These are phyloP conservation scores for Proterorhinus semilunaris DNA, from an alignment of 2,113 vertebrate genomes.

Conservation along the genomic window DNA sequence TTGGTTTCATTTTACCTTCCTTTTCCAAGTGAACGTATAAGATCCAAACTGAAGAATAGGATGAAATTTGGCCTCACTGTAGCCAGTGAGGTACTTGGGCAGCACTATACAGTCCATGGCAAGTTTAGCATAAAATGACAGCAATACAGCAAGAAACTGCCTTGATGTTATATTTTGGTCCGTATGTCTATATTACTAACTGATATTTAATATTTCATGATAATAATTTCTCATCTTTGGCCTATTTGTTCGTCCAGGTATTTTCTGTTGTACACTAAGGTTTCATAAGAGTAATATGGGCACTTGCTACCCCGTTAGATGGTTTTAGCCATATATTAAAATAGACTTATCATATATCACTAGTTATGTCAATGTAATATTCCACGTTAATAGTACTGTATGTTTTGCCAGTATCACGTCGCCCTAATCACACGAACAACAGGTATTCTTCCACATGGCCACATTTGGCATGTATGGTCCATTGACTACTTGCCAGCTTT, in stretches of 20 bases:
- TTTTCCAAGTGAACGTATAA: neutral
- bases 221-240: too few species aligned
- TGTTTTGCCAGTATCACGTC: neutral
- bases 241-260: too few species aligned
- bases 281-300: too few species aligned
- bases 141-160: neutral
- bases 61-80: neutral
- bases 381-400: neutral
- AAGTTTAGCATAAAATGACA: neutral
- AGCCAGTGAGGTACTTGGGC: neutral
- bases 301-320: too few species aligned
- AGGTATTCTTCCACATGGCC: slow-evolving; percentile 13
- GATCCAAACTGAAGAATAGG: neutral
- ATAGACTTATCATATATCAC: neutral
- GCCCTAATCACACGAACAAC: slow-evolving; percentile 2
- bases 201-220: too few species aligned
- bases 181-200: neutral
- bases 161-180: neutral
- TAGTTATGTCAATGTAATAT: neutral
- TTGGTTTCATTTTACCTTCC: slow-evolving; percentile 3
- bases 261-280: neutral
- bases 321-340: too few species aligned
- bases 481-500: slow-evolving; percentile 55
- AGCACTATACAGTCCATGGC: neutral
- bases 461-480: slow-evolving; percentile 38